Evolutionary conservation across 2,888 invertebrate species (phyloP).

Genomic region (Noctua janthe): DNA sequence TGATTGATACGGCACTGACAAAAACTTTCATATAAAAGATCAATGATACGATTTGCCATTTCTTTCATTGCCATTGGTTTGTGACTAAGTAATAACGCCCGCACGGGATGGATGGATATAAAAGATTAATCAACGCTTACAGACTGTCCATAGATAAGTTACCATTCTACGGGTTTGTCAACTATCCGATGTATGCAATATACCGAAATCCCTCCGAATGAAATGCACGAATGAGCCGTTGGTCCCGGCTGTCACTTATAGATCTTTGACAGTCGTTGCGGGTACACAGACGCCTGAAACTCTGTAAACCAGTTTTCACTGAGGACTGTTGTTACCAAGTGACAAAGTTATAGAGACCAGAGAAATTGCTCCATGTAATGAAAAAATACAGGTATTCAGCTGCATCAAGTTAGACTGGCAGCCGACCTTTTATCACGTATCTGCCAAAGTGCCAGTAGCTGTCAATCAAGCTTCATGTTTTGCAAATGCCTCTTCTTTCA

Average conservation of each 20-base stretch:
- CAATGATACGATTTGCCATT: not conserved
- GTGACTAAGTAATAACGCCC: not conserved
- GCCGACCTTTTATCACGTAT: not conserved
- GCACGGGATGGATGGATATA: not conserved
- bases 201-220: not conserved
- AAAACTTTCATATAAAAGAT: not conserved
- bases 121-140: not conserved
- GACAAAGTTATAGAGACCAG: not conserved
- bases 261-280: not conserved
- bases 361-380: not conserved
- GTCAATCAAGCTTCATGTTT: constrained; percentile 4
- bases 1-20: not conserved
- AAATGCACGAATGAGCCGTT: not conserved
- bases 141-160: not conserved
- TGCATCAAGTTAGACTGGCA: not conserved
- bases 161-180: not conserved
- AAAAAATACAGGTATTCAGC: not conserved
- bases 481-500: not conserved
- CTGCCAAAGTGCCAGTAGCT: not conserved
- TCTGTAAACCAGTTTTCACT: not conserved
- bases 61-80: not conserved
- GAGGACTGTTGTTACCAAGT: not conserved
- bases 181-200: not conserved
- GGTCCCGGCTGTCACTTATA: not conserved
- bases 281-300: not conserved